A percentile compares a stretch with the other conserved stretches of the same genome.
phyloP scores from a whole-genome alignment of 2,113 vertebrate genomes.

The Tylochromis polylepis region DNA sequence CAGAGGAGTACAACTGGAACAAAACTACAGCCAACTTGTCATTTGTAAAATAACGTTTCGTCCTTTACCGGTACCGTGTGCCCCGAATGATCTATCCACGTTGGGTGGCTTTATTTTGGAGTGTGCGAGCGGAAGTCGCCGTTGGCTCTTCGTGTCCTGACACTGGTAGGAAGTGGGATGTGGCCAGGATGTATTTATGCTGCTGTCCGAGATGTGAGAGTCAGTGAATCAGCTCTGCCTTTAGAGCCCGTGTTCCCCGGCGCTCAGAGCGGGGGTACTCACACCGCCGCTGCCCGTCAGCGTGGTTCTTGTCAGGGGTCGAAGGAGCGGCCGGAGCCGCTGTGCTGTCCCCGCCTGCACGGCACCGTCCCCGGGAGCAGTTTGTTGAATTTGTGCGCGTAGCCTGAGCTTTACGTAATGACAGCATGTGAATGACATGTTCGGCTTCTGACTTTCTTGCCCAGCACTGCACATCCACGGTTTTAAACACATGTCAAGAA shows the following conservation, averaged over 20 bases:
- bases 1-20: neutral
- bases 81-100: too few species aligned
- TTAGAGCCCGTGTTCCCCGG: slow-evolving; percentile 11
- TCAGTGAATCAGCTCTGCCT: slow-evolving; percentile 23
- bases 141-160: neutral
- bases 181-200: slow-evolving; percentile 66
- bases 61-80: too few species aligned
- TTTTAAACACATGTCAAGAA: slow-evolving; percentile 45
- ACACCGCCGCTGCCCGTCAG: neutral
- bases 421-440: slow-evolving; percentile 41
- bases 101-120: slow-evolving; percentile 15
- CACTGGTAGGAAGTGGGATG: slow-evolving; percentile 66
- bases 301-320: neutral
- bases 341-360: neutral
- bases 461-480: neutral
- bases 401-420: slow-evolving; percentile 19
- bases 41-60: too few species aligned
- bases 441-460: neutral
- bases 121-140: neutral
- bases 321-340: neutral
- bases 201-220: slow-evolving; percentile 58
- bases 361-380: slow-evolving; percentile 10
- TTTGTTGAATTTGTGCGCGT: neutral
- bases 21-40: neutral
- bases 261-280: neutral